Evolutionary conservation across 2,113 vertebrate species (phyloP).

Genomic region (Phocoena phocoena): DNA sequence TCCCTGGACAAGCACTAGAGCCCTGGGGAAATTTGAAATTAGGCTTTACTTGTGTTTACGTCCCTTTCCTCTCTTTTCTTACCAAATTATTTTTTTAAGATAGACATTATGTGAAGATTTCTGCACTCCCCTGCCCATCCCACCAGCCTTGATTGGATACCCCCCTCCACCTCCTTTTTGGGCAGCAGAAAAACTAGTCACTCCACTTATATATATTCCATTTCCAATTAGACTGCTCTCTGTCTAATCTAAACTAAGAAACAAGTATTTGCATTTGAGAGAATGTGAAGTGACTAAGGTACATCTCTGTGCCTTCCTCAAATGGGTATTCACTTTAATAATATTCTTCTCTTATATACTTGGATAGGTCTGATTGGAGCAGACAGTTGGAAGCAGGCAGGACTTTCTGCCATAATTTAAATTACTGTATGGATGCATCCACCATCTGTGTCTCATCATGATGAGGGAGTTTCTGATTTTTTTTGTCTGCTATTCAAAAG

Average conservation of each 20-base stretch:
- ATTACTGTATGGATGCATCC: neutral
- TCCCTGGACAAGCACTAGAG: neutral
- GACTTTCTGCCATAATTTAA: neutral
- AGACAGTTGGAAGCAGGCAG: neutral
- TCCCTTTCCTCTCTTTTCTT: neutral
- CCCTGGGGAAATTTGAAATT: neutral
- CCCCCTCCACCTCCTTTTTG: neutral
- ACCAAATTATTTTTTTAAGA: neutral
- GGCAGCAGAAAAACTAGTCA: neutral
- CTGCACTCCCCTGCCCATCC: fast-evolving
- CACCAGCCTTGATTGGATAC: neutral
- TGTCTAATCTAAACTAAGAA: neutral
- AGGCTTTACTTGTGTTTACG: neutral
- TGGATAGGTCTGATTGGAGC: neutral
- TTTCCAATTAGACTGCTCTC: neutral
- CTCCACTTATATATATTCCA: neutral
- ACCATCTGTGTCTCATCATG: neutral
- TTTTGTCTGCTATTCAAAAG: neutral
- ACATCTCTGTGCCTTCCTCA: neutral
- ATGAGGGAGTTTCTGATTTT: neutral
- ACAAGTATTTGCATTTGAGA: neutral
- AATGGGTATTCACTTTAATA: neutral
- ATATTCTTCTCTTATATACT: neutral
- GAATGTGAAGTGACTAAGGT: neutral
- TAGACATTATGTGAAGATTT: neutral